A percentile compares a stretch with the other conserved stretches of the same genome.
Conservation (phyloP, 2,113 vertebrate species). For the Chaenogobius annularis region DNA sequence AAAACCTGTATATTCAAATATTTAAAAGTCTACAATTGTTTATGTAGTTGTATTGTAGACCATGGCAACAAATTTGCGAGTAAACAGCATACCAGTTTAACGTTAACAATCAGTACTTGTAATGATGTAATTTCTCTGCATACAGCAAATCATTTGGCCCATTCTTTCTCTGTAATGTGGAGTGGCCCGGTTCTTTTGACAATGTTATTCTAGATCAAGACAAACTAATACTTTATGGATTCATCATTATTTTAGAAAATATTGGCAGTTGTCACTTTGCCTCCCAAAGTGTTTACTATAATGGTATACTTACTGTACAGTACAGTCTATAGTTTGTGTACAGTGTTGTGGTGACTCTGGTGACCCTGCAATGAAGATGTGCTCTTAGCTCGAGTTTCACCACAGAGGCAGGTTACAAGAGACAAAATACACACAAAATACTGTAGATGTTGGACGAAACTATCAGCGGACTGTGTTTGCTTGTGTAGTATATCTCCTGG, state of each 20-base stretch:
- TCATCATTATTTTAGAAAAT: not conserved
- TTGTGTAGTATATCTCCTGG: not conserved
- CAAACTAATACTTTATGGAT: no score
- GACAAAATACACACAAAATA: constrained; percentile 3
- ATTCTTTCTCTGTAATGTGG: not conserved
- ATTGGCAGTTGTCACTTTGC: not conserved
- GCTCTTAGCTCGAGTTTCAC: constrained; percentile 2
- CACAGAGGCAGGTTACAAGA: constrained; percentile 1
- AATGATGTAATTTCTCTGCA: not conserved
- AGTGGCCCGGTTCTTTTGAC: not conserved
- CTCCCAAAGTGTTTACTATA: not conserved
- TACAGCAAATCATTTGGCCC: not conserved
- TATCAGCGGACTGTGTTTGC: not conserved
- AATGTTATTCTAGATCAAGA: not conserved
- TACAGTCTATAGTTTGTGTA: not conserved
- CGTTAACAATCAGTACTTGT: not conserved
- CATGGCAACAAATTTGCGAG: not conserved
- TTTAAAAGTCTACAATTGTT: no score
- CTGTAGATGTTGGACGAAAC: constrained; percentile 1
- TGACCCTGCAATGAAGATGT: not conserved
- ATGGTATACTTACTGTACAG: not conserved
- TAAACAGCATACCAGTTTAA: not conserved
- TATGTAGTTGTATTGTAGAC: not conserved
- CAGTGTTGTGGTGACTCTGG: not conserved
- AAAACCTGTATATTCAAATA: not conserved